phyloP scores from a whole-genome alignment of 1,140 invertebrate genomes.

The Papilio xuthus region DNA sequence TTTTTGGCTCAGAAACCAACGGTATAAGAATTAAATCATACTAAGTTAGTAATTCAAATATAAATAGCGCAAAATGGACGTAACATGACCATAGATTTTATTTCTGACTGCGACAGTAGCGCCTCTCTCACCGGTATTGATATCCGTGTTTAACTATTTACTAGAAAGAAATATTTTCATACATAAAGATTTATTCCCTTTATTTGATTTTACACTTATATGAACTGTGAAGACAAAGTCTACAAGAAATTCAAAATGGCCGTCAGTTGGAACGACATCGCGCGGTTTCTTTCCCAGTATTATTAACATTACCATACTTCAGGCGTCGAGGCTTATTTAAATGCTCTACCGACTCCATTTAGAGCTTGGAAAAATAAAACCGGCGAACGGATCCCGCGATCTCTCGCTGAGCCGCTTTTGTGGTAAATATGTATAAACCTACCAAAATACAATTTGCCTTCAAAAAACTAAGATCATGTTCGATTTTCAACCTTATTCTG shows the following conservation, averaged over 20 bases:
- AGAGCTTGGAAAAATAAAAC: constrained; percentile 82
- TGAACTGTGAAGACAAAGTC: constrained; percentile 37
- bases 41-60: too few relatives aligned
- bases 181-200: neutral
- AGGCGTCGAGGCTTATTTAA: constrained; percentile 80
- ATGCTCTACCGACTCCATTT: constrained; percentile 82
- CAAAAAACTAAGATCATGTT: constrained; percentile 11
- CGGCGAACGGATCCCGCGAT: constrained; percentile 76
- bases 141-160: too few relatives aligned
- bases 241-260: constrained; percentile 71
- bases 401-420: constrained; percentile 79
- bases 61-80: too few relatives aligned
- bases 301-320: constrained; percentile 81
- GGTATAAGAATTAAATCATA: too few relatives aligned
- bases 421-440: constrained; percentile 81
- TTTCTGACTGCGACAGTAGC: too few relatives aligned
- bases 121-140: too few relatives aligned
- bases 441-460: constrained; percentile 52
- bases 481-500: constrained; percentile 58
- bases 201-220: neutral
- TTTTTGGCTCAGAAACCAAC: too few relatives aligned
- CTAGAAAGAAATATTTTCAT: neutral
- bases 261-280: constrained; percentile 52
- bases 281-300: constrained; percentile 74
- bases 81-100: too few relatives aligned